Evolutionary conservation across 2,113 vertebrate genomes (phyloP).

Genomic region (Plectropomus leopardus): DNA sequence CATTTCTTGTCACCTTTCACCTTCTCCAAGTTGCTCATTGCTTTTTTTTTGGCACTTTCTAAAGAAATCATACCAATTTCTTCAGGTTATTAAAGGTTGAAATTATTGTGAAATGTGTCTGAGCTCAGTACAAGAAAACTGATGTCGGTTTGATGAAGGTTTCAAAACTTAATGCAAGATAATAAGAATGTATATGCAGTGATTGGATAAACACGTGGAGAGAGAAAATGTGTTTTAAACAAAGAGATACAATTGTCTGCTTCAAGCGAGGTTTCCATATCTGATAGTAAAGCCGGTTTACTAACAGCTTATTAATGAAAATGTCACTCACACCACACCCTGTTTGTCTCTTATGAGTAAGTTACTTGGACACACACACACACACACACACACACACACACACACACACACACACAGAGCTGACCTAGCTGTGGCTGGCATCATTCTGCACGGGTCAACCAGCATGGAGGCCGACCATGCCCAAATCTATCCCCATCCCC

Average conservation of each 20-base stretch:
- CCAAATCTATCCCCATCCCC: conserved; percentile 61
- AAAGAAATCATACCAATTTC: no score
- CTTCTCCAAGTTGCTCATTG: no score
- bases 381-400: conserved; percentile 12
- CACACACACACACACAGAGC: conserved; percentile 17
- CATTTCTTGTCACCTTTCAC: no score
- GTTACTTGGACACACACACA: conserved; percentile 1
- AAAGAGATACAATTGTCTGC: neutral
- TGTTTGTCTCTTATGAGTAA: conserved; percentile 28
- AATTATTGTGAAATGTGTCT: no score
- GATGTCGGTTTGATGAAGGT: no score
- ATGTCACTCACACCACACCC: conserved; percentile 1
- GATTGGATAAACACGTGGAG: no score
- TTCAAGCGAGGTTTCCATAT: neutral
- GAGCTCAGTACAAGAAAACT: no score
- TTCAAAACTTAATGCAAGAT: no score
- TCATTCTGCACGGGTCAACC: conserved; percentile 69
- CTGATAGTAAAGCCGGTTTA: neutral
- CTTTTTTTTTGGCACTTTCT: no score
- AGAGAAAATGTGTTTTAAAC: neutral
- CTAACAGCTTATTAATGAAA: neutral
- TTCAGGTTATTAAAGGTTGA: no score
- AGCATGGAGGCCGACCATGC: conserved; percentile 34
- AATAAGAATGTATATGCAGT: no score
- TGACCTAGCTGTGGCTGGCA: conserved; percentile 55